Base-by-base conservation (phyloP, 2,888 invertebrate species). In the Gastracanthus pulcherrimus region DNA sequence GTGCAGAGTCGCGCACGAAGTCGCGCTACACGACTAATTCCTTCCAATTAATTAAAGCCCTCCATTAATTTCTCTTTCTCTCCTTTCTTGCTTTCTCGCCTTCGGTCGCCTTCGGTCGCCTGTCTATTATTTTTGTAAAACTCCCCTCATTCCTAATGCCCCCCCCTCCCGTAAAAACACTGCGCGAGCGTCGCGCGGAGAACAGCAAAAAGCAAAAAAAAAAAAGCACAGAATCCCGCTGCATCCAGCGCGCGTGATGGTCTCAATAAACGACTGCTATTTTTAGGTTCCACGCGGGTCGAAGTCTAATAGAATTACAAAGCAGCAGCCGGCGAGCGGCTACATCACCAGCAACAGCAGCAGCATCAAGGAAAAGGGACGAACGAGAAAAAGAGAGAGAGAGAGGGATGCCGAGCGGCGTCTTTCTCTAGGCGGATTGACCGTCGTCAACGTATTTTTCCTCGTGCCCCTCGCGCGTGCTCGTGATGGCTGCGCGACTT, bases 231-330 rank as follows among this genome's bases (percentile, higher is more conserved):
- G 41, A 41, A 31, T 34, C 19, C 11, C n/a, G 26, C 38, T 70
- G 66, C 51, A 69, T 62, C 23, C 23, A 26, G 34, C 4, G 62
- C 62, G 26, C 23, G 23, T 5, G 36, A 62, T 41, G 51, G 48
- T 81, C 58, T 81, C 58, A 74, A 81, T 77, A 81, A 81, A 77
- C 41, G 64, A 38, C 62, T 45, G 66, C 41, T 76, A 81, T 81
- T 77, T 81, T 76, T 81, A 81, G 81, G 77, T 77, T 69, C 11
- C 58, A 11, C 16, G 16, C 19, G 48, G 48, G 16, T 74, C 31
- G 66, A 69, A 31, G 60, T 77, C 71, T 77, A 74, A 51, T 81
- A 76, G 69, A 74, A 81, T 74, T 77, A 81, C 77, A 77, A 74
- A 81, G 76, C 38, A 72, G 58, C 31, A 41, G 38, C 31, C n/a